Conservation (phyloP, 2,888 invertebrate genomes). For the Eilema caniola region DNA sequence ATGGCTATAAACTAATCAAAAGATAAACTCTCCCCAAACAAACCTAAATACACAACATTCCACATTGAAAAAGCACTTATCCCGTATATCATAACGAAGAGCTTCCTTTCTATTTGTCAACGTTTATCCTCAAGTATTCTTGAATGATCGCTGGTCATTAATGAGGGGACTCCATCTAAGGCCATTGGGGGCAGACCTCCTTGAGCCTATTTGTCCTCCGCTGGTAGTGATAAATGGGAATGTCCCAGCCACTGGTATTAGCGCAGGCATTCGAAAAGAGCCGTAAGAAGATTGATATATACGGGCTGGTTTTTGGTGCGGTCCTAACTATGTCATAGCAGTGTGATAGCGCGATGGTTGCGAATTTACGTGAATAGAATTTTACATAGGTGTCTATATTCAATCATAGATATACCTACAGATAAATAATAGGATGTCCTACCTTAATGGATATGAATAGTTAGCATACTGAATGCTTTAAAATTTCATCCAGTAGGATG, state of each 20-base stretch:
- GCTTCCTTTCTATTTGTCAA: slow-evolving; percentile 79
- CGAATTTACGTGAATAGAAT: neutral
- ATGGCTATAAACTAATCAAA: slow-evolving; percentile 32
- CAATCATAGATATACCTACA: too few relatives aligned
- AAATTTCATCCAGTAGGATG: too few relatives aligned
- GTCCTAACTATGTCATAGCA: neutral
- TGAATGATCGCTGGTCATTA: slow-evolving; percentile 79
- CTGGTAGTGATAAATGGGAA: slow-evolving; percentile 73
- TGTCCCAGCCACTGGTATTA: slow-evolving; percentile 67
- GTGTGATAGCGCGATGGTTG: neutral
- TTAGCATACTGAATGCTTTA: too few relatives aligned
- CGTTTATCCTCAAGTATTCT: slow-evolving; percentile 69
- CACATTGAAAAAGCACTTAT: slow-evolving; percentile 50
- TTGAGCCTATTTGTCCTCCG: slow-evolving; percentile 75
- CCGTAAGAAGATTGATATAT: slow-evolving; percentile 24
- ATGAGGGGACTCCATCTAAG: slow-evolving; percentile 67
- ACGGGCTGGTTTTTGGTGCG: slow-evolving; percentile 23
- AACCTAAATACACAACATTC: slow-evolving; percentile 26
- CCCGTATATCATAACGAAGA: slow-evolving; percentile 74
- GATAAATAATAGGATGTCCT: too few relatives aligned
- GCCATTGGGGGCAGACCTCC: slow-evolving; percentile 74
- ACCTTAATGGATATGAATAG: too few relatives aligned
- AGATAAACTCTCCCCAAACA: slow-evolving; percentile 24
- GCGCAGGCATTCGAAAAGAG: slow-evolving; percentile 54
- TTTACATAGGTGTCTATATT: too few relatives aligned